phyloP scores from a whole-genome alignment of 2,888 invertebrate genomes.

The Drosophila vallismaia region DNA sequence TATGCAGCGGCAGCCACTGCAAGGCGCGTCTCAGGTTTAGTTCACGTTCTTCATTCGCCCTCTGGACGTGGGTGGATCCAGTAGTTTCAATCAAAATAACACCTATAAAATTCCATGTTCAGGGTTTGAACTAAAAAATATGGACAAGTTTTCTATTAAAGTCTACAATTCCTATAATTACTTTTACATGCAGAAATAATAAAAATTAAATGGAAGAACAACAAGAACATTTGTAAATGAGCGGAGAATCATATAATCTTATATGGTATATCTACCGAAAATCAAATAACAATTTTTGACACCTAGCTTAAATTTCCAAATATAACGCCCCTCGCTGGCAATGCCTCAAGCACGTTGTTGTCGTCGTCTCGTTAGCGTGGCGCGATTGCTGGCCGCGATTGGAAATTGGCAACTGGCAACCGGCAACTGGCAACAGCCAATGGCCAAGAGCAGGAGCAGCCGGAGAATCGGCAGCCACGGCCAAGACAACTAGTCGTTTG shows the following conservation, averaged over 20 bases:
- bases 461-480: slow-evolving; percentile 36
- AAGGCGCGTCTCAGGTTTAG: slow-evolving; percentile 56
- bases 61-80: slow-evolving; percentile 58
- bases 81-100: slow-evolving; percentile 2
- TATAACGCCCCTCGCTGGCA: slow-evolving; percentile 50
- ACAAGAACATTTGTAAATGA: neutral
- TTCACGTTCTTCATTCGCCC: slow-evolving; percentile 54
- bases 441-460: slow-evolving; percentile 41
- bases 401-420: slow-evolving; percentile 68
- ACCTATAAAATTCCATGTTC: neutral
- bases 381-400: slow-evolving; percentile 74
- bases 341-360: slow-evolving; percentile 74
- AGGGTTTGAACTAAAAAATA: neutral
- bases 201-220: neutral
- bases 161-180: neutral
- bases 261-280: too few species aligned
- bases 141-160: neutral
- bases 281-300: too few species aligned
- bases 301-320: neutral
- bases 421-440: slow-evolving; percentile 58
- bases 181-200: neutral
- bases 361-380: slow-evolving; percentile 78
- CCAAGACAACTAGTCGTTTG: slow-evolving; percentile 64
- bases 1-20: slow-evolving; percentile 79
- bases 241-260: too few species aligned